Evolutionary conservation across 2,888 invertebrate species (phyloP).

Genomic region (Lithophane leautieri): DNA sequence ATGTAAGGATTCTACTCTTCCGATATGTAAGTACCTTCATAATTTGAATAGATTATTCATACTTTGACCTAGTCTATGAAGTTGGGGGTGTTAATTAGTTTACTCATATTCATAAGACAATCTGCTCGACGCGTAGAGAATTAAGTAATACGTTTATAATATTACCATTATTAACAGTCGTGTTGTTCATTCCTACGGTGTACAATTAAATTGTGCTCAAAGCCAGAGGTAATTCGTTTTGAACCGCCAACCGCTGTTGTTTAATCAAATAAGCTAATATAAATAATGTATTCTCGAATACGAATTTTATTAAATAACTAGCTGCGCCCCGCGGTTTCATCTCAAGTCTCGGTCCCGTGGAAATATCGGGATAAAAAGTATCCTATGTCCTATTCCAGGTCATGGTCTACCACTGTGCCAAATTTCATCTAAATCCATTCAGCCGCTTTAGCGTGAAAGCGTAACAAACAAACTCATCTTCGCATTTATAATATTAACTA

Average conservation of each 20-base stretch:
- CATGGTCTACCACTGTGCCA: no score
- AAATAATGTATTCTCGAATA: constrained; percentile 1
- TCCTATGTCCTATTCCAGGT: no score
- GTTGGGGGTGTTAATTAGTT: constrained; percentile 30
- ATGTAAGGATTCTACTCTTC: constrained; percentile 6
- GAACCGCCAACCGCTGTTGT: constrained; percentile 37
- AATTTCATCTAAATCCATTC: no score
- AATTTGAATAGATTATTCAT: constrained; percentile 42
- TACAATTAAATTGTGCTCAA: constrained; percentile 43
- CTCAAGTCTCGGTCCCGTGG: no score
- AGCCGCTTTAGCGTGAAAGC: no score
- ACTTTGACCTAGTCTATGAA: constrained; percentile 19
- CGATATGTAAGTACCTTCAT: constrained; percentile 11
- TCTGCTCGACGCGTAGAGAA: constrained; percentile 10
- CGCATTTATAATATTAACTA: no score
- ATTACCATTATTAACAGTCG: background rate
- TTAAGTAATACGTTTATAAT: constrained; percentile 17
- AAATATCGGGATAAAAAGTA: no score
- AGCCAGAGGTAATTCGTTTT: constrained; percentile 33
- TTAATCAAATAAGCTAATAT: constrained; percentile 23
- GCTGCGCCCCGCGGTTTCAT: no score
- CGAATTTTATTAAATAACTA: constrained; percentile 6
- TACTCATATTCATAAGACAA: constrained; percentile 46
- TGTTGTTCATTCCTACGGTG: constrained; percentile 1
- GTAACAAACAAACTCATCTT: no score